phyloP scores from a whole-genome alignment of 2,113 vertebrate genomes.

The Otis tarda region DNA sequence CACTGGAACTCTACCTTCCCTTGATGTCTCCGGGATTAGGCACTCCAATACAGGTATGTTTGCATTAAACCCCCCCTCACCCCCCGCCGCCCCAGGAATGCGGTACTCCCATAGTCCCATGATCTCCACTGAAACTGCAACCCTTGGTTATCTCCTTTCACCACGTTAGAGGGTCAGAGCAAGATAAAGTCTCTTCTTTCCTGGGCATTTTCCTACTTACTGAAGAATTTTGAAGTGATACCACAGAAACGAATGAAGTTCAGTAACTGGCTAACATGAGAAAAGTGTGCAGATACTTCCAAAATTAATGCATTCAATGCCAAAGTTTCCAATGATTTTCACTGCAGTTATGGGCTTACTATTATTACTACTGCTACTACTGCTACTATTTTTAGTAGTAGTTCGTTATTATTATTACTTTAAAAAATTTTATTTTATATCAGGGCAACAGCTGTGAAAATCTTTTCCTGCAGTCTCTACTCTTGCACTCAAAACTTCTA shows the following conservation, averaged over 20 bases:
- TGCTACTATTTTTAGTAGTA: not conserved
- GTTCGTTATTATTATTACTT: not conserved
- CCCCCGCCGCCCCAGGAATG: fast-evolving
- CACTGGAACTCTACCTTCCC: not conserved
- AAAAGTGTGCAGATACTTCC: not conserved
- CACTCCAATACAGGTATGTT: not conserved
- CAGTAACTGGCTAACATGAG: not conserved
- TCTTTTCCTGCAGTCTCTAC: not conserved
- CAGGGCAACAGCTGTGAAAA: not conserved
- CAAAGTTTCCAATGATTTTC: not conserved
- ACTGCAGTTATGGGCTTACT: not conserved
- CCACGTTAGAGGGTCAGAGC: not conserved
- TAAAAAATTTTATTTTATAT: not conserved
- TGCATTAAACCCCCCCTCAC: not conserved
- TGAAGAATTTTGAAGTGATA: not conserved
- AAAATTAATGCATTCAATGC: not conserved
- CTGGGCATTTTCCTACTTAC: not conserved
- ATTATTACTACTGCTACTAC: not conserved
- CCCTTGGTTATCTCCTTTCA: not conserved
- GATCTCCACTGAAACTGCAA: not conserved
- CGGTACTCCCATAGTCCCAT: not conserved
- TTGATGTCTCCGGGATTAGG: not conserved
- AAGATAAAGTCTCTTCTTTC: not conserved
- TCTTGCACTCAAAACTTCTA: not conserved
- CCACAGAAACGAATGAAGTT: not conserved